Base-by-base conservation (phyloP, 2,113 vertebrate genomes). In the Sakesphorus luctuosus region DNA sequence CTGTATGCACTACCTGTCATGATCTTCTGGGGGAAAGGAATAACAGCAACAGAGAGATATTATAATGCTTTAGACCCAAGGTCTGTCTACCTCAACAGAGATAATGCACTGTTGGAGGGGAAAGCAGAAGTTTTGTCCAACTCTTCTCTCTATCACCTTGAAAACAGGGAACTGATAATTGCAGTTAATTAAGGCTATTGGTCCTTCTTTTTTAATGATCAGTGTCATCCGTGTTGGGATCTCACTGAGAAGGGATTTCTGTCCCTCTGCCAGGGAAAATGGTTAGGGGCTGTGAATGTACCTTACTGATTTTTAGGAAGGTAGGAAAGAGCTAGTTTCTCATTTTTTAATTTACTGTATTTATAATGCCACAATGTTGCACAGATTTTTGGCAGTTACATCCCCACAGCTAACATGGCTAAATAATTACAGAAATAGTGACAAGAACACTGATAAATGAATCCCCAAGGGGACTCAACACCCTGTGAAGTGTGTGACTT, bases 171-270 rank as follows among this genome's bases (percentile, higher is more conserved):
- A 46, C 28, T 69, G 49, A 31, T 72, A 68, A 79, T 47, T 76
- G 16, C 20, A 77, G 55, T 49, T 53, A 47, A 63, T 8, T 19
- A 31, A 18, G 76, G 36, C 11, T 63, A 21, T 16, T 49, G 6
- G 4, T 38, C 19, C 14, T 75, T 75, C 36, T 46, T 74, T 65
- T 23, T 1, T 10, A 43, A 26, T 14, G 52, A 49, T 47, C n/a
- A 31, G 24, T 36, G 1, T 58, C 7, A 4, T 49, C 58, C 0
- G 0, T 55, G 24, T 18, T 44, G 84, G 66, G 74, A 29, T 55
- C 0, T 0, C 29, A 52, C 20, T 53, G 23, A 35, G 52, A 49
- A 77, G 25, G 13, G 18, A 6, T 66, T 94, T 13, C 56, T 79
- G 35, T 36, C 66, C 13, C 26, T 85, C 46, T 90, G 19, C 18